A percentile compares a stretch with the other conserved stretches of the same genome.
phyloP scores from a whole-genome alignment of 2,113 vertebrate genomes.

The Gymnocephalus cernua region DNA sequence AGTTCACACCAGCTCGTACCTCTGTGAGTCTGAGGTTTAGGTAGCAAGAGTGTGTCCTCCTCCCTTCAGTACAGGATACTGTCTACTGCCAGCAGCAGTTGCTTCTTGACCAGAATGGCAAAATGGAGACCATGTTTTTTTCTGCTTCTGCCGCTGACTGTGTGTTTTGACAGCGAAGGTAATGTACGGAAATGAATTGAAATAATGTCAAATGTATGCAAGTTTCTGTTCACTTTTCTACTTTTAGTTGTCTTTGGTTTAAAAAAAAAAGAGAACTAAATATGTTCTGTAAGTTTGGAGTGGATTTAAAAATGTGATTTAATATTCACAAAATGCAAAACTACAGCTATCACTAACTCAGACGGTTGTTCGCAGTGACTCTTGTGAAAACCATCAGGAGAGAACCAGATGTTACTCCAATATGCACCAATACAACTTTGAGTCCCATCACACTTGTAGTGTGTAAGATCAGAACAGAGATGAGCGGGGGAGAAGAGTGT shows the following conservation, averaged over 20 bases:
- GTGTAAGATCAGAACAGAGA: conserved; percentile 36
- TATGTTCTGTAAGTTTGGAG: neutral
- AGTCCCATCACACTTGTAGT: fast-evolving
- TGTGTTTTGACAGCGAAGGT: neutral
- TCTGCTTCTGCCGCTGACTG: conserved; percentile 12
- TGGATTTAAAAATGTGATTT: neutral
- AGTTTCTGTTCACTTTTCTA: neutral
- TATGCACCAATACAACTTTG: neutral
- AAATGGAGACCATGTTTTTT: neutral
- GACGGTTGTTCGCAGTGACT: neutral
- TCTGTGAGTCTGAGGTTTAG: neutral
- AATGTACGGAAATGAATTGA: neutral
- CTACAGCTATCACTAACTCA: neutral
- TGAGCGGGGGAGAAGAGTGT: conserved; percentile 1
- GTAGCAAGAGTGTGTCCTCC: neutral
- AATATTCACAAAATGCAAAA: neutral
- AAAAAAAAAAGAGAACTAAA: neutral
- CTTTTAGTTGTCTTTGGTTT: neutral
- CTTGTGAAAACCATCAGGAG: neutral
- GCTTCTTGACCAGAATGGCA: neutral
- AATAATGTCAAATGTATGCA: too few relatives aligned
- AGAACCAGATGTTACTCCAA: neutral
- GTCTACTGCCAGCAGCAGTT: too few relatives aligned
- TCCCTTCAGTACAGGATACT: neutral
- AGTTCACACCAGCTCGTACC: neutral